Base-by-base conservation (phyloP, 2,113 vertebrate genomes). In the Galeopterus variegatus region DNA sequence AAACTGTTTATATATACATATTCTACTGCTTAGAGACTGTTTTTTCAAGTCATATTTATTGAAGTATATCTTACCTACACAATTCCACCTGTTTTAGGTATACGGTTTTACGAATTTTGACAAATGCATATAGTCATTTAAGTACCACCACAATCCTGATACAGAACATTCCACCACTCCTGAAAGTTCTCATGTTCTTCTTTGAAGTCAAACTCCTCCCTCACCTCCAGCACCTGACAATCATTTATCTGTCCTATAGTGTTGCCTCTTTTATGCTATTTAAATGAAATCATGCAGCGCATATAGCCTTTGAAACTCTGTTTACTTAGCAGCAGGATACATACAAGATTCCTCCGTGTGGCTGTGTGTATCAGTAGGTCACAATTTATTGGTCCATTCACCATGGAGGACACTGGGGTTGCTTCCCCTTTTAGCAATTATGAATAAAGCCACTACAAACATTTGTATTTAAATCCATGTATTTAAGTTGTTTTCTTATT, bases 111-210 rank as follows among this genome's bases (percentile, higher is more conserved):
- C 2, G 65, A 50, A 60, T 2, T 80, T 13, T 48, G 23, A 48
- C 4, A 13, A 6, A 15, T 1, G 3, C 31, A 12, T 3, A 6
- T 13, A 6, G 6, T 56, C 33, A 9, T 2, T 17, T 0, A 48
- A 28, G 17, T n/a, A 15, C 33, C 5, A 4, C 73, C 48, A 65
- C 6, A 6, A 26, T 13, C n/a, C 13, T 26, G 73, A 21, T 8
- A 28, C 23, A 54, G 60, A 21, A 21, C 28, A 18, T 28, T 62
- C 31, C 73, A 31, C 45, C 73, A 72, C 45, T 50, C 45, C 45
- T 15, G 15, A 65, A 50, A 7, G 7, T 75, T 48, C 41, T 75
- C 14, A 17, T 3, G 13, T 48, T 28, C 73, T 45, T 76, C 26
- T 26, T 41, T 48, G 48, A 10, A 9, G 73, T 10, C 15, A 28